phyloP scores from a whole-genome alignment of 2,888 invertebrate species.

The Zygogramma bicolorata region DNA sequence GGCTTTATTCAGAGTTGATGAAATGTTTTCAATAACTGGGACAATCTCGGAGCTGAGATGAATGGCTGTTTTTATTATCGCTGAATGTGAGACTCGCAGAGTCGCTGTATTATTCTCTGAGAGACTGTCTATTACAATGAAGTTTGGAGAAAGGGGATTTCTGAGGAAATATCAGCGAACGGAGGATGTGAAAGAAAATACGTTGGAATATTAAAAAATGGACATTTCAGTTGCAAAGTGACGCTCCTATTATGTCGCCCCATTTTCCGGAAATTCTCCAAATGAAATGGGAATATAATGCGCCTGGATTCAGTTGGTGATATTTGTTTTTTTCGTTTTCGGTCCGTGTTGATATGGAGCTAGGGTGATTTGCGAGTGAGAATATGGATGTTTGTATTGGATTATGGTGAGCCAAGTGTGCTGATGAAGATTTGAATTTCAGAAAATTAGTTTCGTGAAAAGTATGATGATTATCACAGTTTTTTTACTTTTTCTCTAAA shows the following conservation, averaged over 20 bases:
- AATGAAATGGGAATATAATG: neutral
- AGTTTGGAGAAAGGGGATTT: neutral
- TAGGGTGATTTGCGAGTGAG: neutral
- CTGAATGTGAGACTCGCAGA: neutral
- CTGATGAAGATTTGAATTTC: no score
- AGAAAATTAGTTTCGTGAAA: no score
- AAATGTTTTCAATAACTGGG: neutral
- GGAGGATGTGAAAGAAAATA: neutral
- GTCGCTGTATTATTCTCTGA: neutral
- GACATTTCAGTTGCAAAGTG: neutral
- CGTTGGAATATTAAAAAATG: neutral
- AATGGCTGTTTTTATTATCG: neutral
- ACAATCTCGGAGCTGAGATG: neutral
- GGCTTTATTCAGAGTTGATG: neutral
- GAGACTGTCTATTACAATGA: neutral
- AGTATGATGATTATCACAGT: no score
- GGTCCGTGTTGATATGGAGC: neutral
- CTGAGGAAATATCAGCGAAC: neutral
- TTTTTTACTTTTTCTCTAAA: no score
- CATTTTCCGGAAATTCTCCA: neutral
- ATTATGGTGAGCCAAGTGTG: no score
- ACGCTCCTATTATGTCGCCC: neutral
- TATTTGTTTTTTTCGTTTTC: neutral
- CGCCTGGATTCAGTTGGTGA: neutral
- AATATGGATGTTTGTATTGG: neutral